Percentiles rank a stretch among this genome's conserved stretches.
These are phyloP conservation scores for Microcebus lehilahytsara DNA, from an alignment of 2,113 vertebrate genomes.

Conservation along the genomic window DNA sequence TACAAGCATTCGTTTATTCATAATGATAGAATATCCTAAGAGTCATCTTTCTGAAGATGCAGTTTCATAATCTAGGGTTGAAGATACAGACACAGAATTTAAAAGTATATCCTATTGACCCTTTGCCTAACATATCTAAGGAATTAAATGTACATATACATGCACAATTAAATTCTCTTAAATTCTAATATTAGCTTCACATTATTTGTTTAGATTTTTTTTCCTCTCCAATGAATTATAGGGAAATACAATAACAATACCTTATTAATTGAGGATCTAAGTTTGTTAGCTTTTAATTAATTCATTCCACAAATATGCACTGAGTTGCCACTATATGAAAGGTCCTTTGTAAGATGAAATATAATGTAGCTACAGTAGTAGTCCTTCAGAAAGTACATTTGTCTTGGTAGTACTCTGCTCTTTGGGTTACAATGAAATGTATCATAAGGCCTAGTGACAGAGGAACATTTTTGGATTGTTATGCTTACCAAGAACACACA, in stretches of 20 bases:
- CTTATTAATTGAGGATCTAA: neutral
- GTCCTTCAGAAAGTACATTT: neutral
- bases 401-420: neutral
- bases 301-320: neutral
- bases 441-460: neutral
- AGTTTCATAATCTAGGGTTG: neutral
- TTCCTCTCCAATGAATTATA: neutral
- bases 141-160: neutral
- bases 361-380: neutral
- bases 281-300: constrained; percentile 36
- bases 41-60: neutral
- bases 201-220: neutral
- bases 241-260: constrained; percentile 6
- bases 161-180: neutral
- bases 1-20: neutral
- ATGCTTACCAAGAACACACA: neutral
- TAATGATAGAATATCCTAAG: neutral
- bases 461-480: neutral
- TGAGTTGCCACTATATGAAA: neutral
- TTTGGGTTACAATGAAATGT: neutral
- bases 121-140: neutral
- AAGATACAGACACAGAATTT: neutral
- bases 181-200: neutral
- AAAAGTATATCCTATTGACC: neutral
- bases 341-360: neutral